Evolutionary conservation across 2,797 vertebrate species (phyloP).

Genomic region (Sebastes steindachneri): DNA sequence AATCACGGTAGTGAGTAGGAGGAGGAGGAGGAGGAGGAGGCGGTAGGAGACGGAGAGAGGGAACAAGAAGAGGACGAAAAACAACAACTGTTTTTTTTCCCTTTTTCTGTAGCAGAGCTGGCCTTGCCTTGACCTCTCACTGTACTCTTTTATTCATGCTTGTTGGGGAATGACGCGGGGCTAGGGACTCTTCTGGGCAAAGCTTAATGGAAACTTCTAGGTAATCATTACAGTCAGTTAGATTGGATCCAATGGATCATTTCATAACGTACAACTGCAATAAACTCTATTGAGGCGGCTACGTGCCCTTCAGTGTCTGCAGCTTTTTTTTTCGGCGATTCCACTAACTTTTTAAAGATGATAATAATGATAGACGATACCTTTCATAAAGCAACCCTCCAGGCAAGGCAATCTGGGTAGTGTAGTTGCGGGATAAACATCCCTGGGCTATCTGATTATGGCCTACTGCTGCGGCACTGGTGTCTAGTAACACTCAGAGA

Average conservation of each 20-base stretch:
- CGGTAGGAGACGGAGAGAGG: constrained; percentile 70
- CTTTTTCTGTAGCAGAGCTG: constrained; percentile 29
- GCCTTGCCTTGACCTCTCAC: constrained; percentile 74
- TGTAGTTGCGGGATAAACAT: constrained; percentile 83
- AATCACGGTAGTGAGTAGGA: constrained; percentile 94
- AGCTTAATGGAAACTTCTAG: constrained; percentile 49
- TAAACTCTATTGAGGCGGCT: constrained; percentile 14
- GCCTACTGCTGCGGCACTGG: constrained; percentile 83
- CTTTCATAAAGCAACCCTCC: constrained; percentile 75
- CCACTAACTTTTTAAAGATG: constrained; percentile 70
- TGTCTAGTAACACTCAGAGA: constrained; percentile 92
- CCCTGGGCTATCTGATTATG: constrained; percentile 87
- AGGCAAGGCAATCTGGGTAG: constrained; percentile 80
- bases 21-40: constrained; percentile 88
- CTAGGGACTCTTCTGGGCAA: constrained; percentile 49
- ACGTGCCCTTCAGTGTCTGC: constrained; percentile 16
- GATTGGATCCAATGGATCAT: constrained; percentile 37
- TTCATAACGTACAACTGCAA: constrained; percentile 45
- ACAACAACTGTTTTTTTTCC: constrained; percentile 82
- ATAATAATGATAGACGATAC: constrained; percentile 71
- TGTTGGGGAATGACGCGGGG: constrained; percentile 37
- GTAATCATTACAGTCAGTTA: constrained; percentile 50
- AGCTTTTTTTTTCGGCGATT: constrained; percentile 22
- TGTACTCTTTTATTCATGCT: constrained; percentile 69
- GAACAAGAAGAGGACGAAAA: constrained; percentile 86